These are phyloP conservation scores for Aleiodes sp. DNA, from an alignment of 1,140 invertebrate species.

Conservation along the genomic window DNA sequence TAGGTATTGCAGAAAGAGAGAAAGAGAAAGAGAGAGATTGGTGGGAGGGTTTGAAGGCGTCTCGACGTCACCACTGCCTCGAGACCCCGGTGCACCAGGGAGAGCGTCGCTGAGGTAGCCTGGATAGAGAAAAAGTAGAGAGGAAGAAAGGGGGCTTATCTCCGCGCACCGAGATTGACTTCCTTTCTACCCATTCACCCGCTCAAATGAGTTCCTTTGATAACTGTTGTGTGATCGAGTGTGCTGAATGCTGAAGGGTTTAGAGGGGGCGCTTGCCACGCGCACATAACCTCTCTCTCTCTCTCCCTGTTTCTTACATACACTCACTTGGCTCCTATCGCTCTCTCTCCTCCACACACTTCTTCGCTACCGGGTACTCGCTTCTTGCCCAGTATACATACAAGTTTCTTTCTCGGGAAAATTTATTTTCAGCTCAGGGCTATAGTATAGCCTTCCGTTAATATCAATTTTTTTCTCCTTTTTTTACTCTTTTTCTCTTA, in stretches of 20 bases:
- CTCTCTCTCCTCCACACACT: too few relatives aligned
- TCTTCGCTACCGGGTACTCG: too few relatives aligned
- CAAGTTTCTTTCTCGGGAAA: too few relatives aligned
- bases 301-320: background rate
- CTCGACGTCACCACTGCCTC: conserved; percentile 22
- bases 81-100: conserved; percentile 18
- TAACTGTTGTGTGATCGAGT: conserved; percentile 68
- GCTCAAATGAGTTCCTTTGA: conserved; percentile 69
- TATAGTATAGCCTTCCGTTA: too few relatives aligned
- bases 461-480: too few relatives aligned
- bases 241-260: conserved; percentile 66
- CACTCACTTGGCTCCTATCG: background rate
- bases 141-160: conserved; percentile 61
- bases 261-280: conserved; percentile 43
- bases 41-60: conserved; percentile 3
- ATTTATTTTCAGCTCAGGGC: too few relatives aligned
- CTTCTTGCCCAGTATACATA: too few relatives aligned
- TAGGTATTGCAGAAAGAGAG: conserved; percentile 12
- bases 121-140: conserved; percentile 45
- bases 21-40: background rate
- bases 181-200: conserved; percentile 67
- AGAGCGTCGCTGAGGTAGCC: conserved; percentile 34
- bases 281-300: conserved; percentile 2
- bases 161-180: conserved; percentile 66
- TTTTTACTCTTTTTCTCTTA: too few relatives aligned